Base-by-base conservation (phyloP, 2,113 vertebrate species). In the Eubucco bourcierii region DNA sequence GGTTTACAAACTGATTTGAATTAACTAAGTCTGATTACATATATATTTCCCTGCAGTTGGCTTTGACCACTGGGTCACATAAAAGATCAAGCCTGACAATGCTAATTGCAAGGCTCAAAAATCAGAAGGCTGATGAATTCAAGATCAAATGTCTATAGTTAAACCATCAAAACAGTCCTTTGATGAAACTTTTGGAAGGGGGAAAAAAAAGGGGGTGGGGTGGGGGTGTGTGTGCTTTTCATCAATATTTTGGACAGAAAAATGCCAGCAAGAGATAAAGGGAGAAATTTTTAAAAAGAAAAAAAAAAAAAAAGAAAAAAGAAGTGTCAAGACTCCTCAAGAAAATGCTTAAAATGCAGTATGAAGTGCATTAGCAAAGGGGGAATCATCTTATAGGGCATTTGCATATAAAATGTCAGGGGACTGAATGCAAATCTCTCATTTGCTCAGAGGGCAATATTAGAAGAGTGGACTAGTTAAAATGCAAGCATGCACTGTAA, bases 381-480 rank as follows among this genome's bases (percentile, higher is more conserved):
- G 28, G 8, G 39, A 92, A 91, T 72, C 68, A 90, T 87, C 80
- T 87, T 21, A 25, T 7, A 59, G 29, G 15, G 37, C 20, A 92
- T 94, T 90, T 95, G 77, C 88, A 95, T 89, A 84, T 37, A 75
- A 88, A 96, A 89, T 61, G 37, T 44, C 80, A 87, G 41, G 27
- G 63, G 58, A 90, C 74, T 27, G 47, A 83, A 94, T 90, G 66
- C 41, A 94, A 88, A 95, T 58, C 76, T 72, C 39, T 27, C 77
- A 37, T 90, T 31, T 44, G 37, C 56, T 68, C 5, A 5, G 55
- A 56, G 19, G 60, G 34, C 56, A 44, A 2, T 37, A 71, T 4
- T 24, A 66, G 15, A 63, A 89, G 66, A 58, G 4, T 4, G 10
- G 44, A 68, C 66, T 20, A 52, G 55, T 15, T 88, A 63, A 72